Base-by-base conservation (phyloP, 2,797 vertebrate genomes). In the Enteromius afrohamiltoni region DNA sequence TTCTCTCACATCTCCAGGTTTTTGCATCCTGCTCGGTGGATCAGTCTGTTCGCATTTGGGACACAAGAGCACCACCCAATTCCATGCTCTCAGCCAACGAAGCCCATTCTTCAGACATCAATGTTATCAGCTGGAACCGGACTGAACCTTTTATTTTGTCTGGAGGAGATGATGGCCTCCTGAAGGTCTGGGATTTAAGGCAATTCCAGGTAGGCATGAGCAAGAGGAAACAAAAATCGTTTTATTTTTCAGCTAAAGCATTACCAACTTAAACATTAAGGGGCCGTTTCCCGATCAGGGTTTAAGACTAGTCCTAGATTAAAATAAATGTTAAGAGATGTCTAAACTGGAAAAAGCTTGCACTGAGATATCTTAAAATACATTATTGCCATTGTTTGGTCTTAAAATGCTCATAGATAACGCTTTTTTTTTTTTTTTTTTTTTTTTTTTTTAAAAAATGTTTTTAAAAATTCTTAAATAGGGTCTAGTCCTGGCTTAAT, bases 11-110 rank as follows among this genome's bases (percentile, higher is more conserved):
- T 19, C 42, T 3, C 1, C 88, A 97, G 97, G 97, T 98, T 14
- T 98, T 98, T 65, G 95, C 96, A 1, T 98, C 97, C 0, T 98
- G 97, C 85, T 97, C 97, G 0, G 95, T 95, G 0, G 97, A 98
- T n/a, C 91, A 94, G 82, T 97, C 97, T 1, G 89, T 98, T 79
- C 95, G 97, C 6, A 85, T 98, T 83, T 98, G 97, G 97, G 97
- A 98, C 79, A 92, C 93, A 77, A 93, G 97, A 5, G 94, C 97
- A 3, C 95, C 95, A 0, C 97, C 96, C 2, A 96, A 96, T 85
- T 98, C 96, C 31, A 97, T 97, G 97, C 95, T 98, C 29, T 94
- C 95, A 3, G 94, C 93, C 2, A 83, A 93, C 21, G 86, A 91
- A 3, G 96, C 97, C 3, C 97, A 98, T 19, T 87, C 94, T 0